Conservation (phyloP, 2,888 invertebrate species). For the Scelioninae gen. 2 region DNA sequence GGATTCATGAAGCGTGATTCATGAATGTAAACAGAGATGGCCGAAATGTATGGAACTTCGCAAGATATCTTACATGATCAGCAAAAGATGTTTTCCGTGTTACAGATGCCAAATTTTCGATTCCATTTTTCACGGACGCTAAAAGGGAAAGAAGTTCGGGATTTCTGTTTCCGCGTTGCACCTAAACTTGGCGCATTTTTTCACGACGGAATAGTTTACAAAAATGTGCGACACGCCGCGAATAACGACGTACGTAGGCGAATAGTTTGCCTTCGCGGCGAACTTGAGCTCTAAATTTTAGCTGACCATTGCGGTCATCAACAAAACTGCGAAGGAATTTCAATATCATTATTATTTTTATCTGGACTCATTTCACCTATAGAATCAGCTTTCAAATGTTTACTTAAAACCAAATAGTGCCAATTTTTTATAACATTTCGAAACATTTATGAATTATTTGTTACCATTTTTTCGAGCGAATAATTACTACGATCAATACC, state of each 20-base stretch:
- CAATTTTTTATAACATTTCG: too few relatives aligned
- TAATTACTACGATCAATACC: too few relatives aligned
- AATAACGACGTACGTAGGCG: conserved; percentile 21
- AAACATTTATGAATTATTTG: too few relatives aligned
- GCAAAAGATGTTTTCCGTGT: conserved; percentile 46
- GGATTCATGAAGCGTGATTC: conserved; percentile 45
- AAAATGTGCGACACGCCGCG: conserved; percentile 18
- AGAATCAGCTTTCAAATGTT: too few relatives aligned
- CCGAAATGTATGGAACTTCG: conserved; percentile 32
- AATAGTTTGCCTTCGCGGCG: conserved; percentile 23
- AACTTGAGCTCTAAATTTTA: conserved; percentile 36
- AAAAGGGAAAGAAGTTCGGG: too few relatives aligned
- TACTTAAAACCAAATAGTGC: too few relatives aligned
- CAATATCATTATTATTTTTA: too few relatives aligned
- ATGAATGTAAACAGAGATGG: conserved; percentile 48
- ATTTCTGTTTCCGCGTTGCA: conserved; percentile 34
- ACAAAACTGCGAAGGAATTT: too few relatives aligned
- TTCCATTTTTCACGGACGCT: too few relatives aligned
- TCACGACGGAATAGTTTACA: conserved; percentile 13
- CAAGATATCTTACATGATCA: conserved; percentile 39
- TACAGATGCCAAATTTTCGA: conserved; percentile 38
- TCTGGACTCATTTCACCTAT: too few relatives aligned
- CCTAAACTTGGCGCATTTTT: conserved; percentile 39
- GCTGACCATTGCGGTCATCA: background rate
- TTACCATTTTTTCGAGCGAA: too few relatives aligned